Conservation (phyloP, 2,113 vertebrate genomes). For the Leucopsar rothschildi region DNA sequence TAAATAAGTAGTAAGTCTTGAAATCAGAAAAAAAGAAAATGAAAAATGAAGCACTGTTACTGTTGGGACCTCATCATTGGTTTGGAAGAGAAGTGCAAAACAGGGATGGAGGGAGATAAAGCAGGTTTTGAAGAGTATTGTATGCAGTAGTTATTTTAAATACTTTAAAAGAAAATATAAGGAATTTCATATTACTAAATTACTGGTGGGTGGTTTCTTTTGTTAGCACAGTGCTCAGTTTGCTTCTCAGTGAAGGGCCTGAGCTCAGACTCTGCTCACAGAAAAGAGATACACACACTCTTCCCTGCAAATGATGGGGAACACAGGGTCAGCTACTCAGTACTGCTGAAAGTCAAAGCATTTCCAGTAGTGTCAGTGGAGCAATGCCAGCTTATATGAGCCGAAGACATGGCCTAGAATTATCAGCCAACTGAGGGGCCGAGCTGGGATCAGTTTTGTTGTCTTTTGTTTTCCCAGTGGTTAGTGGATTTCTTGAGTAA, state of each 20-base stretch:
- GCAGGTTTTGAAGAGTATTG: neutral
- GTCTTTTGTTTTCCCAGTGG: neutral
- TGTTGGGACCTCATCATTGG: neutral
- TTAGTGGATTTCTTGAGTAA: neutral
- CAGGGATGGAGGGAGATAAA: neutral
- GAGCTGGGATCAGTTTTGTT: neutral
- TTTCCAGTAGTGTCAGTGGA: neutral
- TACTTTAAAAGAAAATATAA: neutral
- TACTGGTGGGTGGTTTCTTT: neutral
- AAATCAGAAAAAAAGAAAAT: conserved; percentile 18
- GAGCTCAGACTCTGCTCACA: neutral
- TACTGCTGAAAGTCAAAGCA: neutral
- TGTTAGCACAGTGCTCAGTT: neutral
- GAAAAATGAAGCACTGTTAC: neutral
- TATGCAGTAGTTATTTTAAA: neutral
- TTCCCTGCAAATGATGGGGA: neutral
- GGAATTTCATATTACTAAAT: neutral
- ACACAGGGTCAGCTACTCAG: neutral
- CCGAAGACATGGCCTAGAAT: neutral
- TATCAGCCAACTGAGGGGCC: neutral
- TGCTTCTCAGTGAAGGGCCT: neutral
- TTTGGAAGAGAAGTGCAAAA: neutral
- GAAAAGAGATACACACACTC: neutral
- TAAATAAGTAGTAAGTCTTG: neutral
- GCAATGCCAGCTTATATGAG: neutral